These are phyloP conservation scores for Myoxocephalus aenaeus DNA, from an alignment of 2,797 vertebrate genomes.

Conservation along the genomic window DNA sequence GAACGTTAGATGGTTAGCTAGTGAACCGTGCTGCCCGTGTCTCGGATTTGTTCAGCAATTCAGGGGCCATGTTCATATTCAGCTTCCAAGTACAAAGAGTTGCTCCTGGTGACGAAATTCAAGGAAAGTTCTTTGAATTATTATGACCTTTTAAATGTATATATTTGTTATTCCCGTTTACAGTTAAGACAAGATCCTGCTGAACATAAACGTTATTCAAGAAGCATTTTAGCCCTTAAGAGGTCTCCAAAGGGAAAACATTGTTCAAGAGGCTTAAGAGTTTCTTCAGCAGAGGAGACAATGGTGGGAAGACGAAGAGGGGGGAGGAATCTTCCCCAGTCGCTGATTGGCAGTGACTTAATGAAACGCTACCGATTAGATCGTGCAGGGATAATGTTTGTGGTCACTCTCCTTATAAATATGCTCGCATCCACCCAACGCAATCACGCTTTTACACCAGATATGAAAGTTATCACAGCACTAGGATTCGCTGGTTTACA, in stretches of 20 bases:
- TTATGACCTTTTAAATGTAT: not conserved
- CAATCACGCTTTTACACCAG: not conserved
- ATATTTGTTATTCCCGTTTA: not conserved
- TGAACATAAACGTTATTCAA: not conserved
- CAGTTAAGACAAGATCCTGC: not conserved
- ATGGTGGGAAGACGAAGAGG: not conserved
- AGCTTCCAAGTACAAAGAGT: not conserved
- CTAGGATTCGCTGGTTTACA: not conserved
- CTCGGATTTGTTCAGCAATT: not conserved
- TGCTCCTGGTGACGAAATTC: not conserved
- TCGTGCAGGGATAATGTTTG: not conserved
- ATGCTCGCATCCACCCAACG: not conserved
- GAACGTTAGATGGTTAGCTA: not conserved
- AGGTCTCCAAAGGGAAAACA: not conserved
- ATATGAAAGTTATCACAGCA: not conserved
- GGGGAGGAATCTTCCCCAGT: not conserved
- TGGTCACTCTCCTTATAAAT: not conserved
- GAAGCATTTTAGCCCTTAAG: not conserved
- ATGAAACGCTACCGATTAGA: not conserved
- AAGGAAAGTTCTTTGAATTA: not conserved
- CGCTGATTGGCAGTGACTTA: not conserved
- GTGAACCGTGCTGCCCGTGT: not conserved
- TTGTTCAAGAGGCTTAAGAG: not conserved
- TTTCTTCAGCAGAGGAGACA: not conserved
- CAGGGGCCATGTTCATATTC: not conserved